These are phyloP conservation scores for Rynchops niger DNA, from an alignment of 2,113 vertebrate species.

Conservation along the genomic window DNA sequence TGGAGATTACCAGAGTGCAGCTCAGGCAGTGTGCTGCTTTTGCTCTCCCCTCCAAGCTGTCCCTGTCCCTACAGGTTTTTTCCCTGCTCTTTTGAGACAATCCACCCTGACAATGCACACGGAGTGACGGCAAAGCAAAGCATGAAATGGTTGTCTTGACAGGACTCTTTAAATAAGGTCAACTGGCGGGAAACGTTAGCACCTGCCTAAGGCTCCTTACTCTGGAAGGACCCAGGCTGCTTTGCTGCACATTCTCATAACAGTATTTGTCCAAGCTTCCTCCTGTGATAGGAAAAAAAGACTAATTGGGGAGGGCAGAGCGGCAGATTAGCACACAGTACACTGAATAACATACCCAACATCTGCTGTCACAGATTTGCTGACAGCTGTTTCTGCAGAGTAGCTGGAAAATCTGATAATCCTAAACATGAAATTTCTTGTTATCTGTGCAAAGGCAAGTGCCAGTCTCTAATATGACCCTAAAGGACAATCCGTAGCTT, in stretches of 20 bases:
- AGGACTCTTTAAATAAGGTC: conserved; percentile 26
- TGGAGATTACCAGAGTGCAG: background rate
- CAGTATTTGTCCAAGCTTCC: background rate
- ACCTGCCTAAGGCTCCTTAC: background rate
- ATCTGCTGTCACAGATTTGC: conserved; percentile 64
- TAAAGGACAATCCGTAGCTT: background rate
- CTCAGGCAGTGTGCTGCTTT: background rate
- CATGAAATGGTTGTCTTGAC: background rate
- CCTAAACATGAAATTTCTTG: conserved; percentile 41
- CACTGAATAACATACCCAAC: conserved; percentile 33
- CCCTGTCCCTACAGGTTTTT: background rate
- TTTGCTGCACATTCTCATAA: background rate
- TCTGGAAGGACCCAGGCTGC: background rate
- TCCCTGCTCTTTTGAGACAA: background rate
- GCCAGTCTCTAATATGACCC: background rate
- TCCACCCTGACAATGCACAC: background rate
- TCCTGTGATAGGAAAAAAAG: background rate
- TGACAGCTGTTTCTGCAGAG: conserved; percentile 56
- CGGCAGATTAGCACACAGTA: conserved; percentile 27
- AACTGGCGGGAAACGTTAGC: conserved; percentile 6
- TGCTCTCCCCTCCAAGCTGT: background rate
- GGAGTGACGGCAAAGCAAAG: background rate
- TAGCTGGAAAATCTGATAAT: conserved; percentile 54
- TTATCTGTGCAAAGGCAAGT: conserved; percentile 31
- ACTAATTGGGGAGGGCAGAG: background rate